phyloP scores from a whole-genome alignment of 1,140 invertebrate species.

The Cydia splendana region DNA sequence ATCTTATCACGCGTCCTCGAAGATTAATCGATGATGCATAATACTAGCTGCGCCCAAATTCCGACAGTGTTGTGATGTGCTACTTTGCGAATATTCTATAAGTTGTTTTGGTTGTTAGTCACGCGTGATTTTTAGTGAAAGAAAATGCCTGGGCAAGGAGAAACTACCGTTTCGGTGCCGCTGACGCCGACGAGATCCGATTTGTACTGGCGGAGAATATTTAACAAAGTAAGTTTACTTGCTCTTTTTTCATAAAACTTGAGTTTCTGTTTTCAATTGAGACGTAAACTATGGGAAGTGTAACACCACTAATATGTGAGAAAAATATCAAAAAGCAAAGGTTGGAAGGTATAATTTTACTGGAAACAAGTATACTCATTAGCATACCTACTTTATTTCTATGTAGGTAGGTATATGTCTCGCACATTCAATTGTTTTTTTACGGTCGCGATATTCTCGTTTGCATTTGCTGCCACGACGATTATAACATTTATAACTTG shows the following conservation, averaged over 20 bases:
- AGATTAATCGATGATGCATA: constrained; percentile 60
- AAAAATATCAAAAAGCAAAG: not conserved
- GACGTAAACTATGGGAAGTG: not conserved
- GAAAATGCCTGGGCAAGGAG: constrained; percentile 65
- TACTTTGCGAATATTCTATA: constrained; percentile 41
- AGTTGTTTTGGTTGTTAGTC: constrained; percentile 34
- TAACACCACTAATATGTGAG: not conserved
- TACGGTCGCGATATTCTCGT: not conserved
- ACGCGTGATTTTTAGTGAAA: constrained; percentile 40
- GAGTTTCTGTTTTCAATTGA: not conserved
- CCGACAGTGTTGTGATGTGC: constrained; percentile 47
- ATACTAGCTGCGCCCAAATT: constrained; percentile 41
- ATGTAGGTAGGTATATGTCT: not conserved
- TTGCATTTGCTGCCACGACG: not conserved
- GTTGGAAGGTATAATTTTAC: not conserved
- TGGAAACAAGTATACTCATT: not conserved
- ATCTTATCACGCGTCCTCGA: constrained; percentile 58
- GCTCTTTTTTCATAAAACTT: not conserved
- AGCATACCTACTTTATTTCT: not conserved
- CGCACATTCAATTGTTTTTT: constrained; percentile 3
- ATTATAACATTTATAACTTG: no score
- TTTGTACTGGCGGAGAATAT: constrained; percentile 74
- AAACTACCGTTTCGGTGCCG: constrained; percentile 70
- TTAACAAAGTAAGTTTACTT: constrained; percentile 65
- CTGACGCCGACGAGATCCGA: constrained; percentile 70